phyloP scores from a whole-genome alignment of 53 echinoderm and acorn worm genomes.

The Glandiceps talaboti region DNA sequence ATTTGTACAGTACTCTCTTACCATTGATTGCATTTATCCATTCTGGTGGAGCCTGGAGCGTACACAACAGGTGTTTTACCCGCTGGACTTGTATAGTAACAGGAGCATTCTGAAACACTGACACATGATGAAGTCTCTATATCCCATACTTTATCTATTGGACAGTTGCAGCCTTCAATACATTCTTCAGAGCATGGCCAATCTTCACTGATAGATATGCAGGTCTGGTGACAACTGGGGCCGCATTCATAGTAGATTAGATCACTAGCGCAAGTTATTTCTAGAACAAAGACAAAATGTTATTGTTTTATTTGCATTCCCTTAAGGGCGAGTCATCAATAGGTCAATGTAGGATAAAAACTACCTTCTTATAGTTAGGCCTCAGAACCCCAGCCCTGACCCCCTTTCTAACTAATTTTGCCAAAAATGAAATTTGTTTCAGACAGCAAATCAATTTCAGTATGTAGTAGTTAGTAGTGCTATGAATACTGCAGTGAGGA shows the following conservation, averaged over 20 bases:
- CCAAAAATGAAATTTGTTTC: no score
- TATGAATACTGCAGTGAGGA: no score
- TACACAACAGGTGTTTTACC: no score
- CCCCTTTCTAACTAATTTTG: no score
- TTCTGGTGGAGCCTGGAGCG: slow-evolving; percentile 1
- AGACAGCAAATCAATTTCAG: no score
- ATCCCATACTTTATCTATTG: slow-evolving; percentile 9
- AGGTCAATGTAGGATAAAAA: not conserved
- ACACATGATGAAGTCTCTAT: slow-evolving; percentile 12
- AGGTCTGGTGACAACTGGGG: not conserved
- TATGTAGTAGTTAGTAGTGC: no score
- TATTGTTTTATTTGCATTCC: not conserved
- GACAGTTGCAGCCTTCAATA: not conserved
- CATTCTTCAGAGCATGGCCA: not conserved
- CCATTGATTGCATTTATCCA: slow-evolving; percentile 21
- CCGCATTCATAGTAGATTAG: not conserved
- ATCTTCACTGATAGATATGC: not conserved
- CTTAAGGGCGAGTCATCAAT: not conserved
- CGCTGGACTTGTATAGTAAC: slow-evolving; percentile 9
- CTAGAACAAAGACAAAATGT: not conserved
- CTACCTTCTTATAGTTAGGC: no score
- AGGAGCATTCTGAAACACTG: slow-evolving; percentile 13
- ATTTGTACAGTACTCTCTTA: slow-evolving; percentile 15
- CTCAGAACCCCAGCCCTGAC: no score
- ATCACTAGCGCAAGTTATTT: not conserved